phyloP scores from a whole-genome alignment of 2,113 vertebrate species.

The Girardinichthys multiradiatus region DNA sequence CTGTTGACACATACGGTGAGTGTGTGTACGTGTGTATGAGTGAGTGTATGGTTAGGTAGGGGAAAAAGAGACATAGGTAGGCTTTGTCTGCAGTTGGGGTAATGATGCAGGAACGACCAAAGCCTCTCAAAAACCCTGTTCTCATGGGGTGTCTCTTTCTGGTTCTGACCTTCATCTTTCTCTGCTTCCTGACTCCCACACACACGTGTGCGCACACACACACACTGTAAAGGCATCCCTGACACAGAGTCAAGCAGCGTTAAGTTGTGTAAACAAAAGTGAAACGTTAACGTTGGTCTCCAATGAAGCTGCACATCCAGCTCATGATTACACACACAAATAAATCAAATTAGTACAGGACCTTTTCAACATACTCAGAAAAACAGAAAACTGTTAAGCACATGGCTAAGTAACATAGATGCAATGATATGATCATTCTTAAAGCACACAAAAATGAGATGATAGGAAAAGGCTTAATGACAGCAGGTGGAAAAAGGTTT shows the following conservation, averaged over 20 bases:
- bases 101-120: constrained; percentile 77
- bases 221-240: constrained; percentile 62
- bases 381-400: not conserved
- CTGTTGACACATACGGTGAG: constrained; percentile 61
- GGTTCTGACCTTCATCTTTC: constrained; percentile 79
- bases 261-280: constrained; percentile 69
- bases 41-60: constrained; percentile 48
- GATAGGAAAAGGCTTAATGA: not conserved
- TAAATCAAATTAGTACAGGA: constrained; percentile 38
- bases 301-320: constrained; percentile 41
- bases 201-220: constrained; percentile 41
- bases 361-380: constrained; percentile 26
- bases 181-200: constrained; percentile 45
- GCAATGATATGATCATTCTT: not conserved
- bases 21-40: constrained; percentile 32
- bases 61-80: constrained; percentile 64
- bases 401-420: not conserved
- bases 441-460: not conserved
- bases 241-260: constrained; percentile 55
- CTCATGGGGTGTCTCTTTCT: constrained; percentile 64
- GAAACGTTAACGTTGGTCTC: constrained; percentile 60
- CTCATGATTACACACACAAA: constrained; percentile 64
- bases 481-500: not conserved
- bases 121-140: constrained; percentile 70
- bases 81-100: constrained; percentile 74